Percentiles rank a stretch among this genome's conserved stretches.
Conservation (phyloP, 1,140 invertebrate genomes). For the Pachypeltis micranthus region DNA sequence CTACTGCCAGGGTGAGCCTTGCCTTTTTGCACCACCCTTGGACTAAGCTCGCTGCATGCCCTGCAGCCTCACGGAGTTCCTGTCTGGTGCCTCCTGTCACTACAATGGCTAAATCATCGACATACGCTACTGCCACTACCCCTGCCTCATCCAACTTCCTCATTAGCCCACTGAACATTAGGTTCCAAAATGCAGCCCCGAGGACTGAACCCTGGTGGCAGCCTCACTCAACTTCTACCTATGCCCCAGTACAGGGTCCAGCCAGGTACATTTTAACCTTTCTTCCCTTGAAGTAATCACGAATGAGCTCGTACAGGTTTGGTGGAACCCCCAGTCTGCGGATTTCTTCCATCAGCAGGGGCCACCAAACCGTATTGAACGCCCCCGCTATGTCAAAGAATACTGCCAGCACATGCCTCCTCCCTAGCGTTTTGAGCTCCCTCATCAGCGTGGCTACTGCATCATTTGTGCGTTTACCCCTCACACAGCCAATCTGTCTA, state of each 20-base stretch:
- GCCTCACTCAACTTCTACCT: conserved; percentile 29
- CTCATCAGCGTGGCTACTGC: neutral
- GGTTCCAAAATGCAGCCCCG: conserved; percentile 35
- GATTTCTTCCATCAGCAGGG: neutral
- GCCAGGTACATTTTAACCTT: neutral
- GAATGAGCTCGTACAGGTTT: neutral
- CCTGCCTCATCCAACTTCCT: conserved; percentile 20
- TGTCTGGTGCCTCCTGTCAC: neutral
- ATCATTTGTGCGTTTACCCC: neutral
- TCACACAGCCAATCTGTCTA: neutral
- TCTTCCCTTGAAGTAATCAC: neutral
- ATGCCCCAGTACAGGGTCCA: neutral
- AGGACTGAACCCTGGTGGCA: conserved; percentile 39
- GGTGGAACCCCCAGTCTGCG: neutral
- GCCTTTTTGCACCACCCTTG: neutral
- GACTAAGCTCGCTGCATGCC: neutral
- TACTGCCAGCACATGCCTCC: neutral
- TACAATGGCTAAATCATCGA: conserved; percentile 28
- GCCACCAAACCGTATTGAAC: neutral
- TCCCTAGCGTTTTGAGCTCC: neutral
- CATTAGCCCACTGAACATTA: conserved; percentile 34
- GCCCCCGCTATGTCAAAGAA: neutral
- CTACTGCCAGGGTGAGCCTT: neutral
- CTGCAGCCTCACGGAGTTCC: neutral
- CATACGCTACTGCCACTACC: conserved; percentile 31